Evolutionary conservation across 2,888 invertebrate genomes (phyloP).

Genomic region (Ophraella communa): DNA sequence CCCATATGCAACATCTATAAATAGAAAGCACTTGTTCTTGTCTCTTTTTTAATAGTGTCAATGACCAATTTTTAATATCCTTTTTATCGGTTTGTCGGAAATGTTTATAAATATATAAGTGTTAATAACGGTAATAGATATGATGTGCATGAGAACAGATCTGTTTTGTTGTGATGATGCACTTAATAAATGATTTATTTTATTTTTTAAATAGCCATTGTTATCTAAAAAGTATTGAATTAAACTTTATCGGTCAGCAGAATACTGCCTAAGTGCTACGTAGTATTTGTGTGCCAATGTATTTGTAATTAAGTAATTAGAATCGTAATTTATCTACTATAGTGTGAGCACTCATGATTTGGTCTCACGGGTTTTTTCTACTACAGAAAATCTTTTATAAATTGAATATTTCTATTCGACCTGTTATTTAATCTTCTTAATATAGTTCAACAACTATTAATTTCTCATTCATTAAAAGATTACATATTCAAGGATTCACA

Average conservation of each 20-base stretch:
- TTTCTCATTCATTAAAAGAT: too few species aligned
- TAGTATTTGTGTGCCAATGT: neutral
- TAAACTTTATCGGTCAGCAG: neutral
- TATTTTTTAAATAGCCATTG: neutral
- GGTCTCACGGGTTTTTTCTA: neutral
- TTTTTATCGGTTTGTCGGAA: constrained; percentile 24
- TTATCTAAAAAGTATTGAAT: neutral
- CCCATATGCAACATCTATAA: neutral
- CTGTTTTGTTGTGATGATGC: constrained; percentile 11
- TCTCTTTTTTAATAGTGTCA: constrained; percentile 27
- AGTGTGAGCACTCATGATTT: neutral
- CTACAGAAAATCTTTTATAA: too few species aligned
- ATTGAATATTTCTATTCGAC: too few species aligned
- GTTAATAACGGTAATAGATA: constrained; percentile 28
- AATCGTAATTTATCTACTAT: neutral
- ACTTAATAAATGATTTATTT: neutral
- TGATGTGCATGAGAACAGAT: constrained; percentile 20
- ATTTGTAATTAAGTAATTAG: neutral
- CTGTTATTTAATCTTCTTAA: too few species aligned
- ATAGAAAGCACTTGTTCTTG: constrained; percentile 11
- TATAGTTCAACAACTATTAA: too few species aligned
- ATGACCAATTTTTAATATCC: constrained; percentile 36
- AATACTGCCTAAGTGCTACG: neutral
- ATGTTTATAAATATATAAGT: constrained; percentile 30
- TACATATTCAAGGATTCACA: too few species aligned